Conservation (phyloP, 2,888 invertebrate genomes). For the Parasteatoda lunata region DNA sequence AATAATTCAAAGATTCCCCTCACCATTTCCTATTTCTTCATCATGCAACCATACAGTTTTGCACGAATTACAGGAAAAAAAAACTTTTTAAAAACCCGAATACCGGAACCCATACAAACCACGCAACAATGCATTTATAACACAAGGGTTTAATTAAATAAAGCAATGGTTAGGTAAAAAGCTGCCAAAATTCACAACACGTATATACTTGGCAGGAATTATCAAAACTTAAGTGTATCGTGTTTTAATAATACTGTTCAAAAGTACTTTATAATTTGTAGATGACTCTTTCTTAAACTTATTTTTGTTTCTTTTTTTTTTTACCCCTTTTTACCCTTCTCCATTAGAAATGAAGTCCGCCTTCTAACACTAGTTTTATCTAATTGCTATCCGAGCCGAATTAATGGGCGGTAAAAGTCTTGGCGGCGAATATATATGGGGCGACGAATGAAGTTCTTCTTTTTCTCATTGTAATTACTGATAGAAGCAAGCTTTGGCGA, state of each 20-base stretch:
- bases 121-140: too few species aligned
- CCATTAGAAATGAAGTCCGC: constrained; percentile 14
- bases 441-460: constrained; percentile 6
- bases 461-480: constrained; percentile 34
- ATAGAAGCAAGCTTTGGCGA: constrained; percentile 7
- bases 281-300: constrained; percentile 38
- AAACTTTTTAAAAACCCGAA: too few species aligned
- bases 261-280: constrained; percentile 28
- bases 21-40: too few species aligned
- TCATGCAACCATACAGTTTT: too few species aligned
- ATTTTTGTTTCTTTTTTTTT: background rate
- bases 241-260: constrained; percentile 21
- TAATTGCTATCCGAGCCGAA: constrained; percentile 36
- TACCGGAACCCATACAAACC: too few species aligned
- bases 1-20: too few species aligned
- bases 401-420: constrained; percentile 44
- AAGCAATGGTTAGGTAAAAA: too few species aligned
- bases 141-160: too few species aligned
- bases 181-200: background rate
- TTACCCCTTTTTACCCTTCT: constrained; percentile 1
- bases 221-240: background rate
- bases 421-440: constrained; percentile 7
- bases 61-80: too few species aligned
- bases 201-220: background rate
- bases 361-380: constrained; percentile 21